Conservation (phyloP, 2,888 invertebrate species). For the Sylvicola fuscatus region DNA sequence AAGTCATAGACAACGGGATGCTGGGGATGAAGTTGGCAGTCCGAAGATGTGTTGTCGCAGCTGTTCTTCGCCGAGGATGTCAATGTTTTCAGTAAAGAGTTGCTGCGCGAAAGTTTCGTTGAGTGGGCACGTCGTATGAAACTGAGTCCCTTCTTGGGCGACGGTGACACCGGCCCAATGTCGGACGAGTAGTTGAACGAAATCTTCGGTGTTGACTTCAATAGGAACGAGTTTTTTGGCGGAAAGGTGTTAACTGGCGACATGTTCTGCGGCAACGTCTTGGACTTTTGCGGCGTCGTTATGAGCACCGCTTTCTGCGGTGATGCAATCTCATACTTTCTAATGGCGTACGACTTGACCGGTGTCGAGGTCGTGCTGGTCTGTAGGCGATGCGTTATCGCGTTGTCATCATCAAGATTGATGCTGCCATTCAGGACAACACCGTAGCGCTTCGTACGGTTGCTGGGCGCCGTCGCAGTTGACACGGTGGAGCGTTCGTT, state of each 20-base stretch:
- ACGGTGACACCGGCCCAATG: conserved; percentile 1
- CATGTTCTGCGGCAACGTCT: conserved; percentile 39
- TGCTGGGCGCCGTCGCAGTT: conserved; percentile 6
- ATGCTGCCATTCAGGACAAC: conserved; percentile 20
- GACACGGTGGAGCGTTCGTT: too few relatives aligned
- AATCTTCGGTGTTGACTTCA: conserved; percentile 21
- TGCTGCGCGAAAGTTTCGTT: conserved; percentile 47
- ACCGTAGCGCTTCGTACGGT: conserved; percentile 21
- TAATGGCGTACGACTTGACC: conserved; percentile 25
- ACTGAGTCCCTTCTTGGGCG: conserved; percentile 33
- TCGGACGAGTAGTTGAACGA: conserved; percentile 10
- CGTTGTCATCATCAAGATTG: conserved; percentile 13
- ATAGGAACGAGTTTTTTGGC: conserved; percentile 22
- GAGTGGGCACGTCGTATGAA: conserved; percentile 52
- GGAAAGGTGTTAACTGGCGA: conserved; percentile 24
- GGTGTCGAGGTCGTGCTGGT: conserved; percentile 26
- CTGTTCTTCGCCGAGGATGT: conserved; percentile 20
- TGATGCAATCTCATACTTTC: conserved; percentile 27
- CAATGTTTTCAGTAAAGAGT: conserved; percentile 37
- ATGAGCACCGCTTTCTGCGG: conserved; percentile 23
- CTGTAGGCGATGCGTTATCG: conserved; percentile 2
- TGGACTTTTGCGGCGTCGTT: conserved; percentile 29
- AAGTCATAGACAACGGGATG: conserved; percentile 23
- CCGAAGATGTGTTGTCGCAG: too few relatives aligned
- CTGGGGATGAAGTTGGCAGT: conserved; percentile 21